phyloP scores from a whole-genome alignment of 2,797 vertebrate species.

The Thaleichthys pacificus region DNA sequence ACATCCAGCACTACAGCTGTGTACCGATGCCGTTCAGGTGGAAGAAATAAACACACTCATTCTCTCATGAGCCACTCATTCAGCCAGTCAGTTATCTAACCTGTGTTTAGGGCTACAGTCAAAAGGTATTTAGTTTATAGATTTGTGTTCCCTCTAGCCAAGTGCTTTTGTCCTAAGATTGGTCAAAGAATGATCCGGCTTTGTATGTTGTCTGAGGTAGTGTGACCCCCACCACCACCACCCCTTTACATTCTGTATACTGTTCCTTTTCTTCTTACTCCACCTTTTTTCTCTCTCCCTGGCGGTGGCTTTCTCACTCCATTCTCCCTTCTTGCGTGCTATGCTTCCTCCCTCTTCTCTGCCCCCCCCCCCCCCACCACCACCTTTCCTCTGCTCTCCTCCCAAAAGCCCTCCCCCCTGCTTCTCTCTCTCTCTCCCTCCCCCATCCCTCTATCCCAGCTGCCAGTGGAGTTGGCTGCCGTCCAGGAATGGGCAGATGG shows the following conservation, averaged over 20 bases:
- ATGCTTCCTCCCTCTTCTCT: slow-evolving; percentile 13
- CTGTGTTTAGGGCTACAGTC: slow-evolving; percentile 70
- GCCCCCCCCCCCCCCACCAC: slow-evolving; percentile 62
- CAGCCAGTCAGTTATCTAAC: slow-evolving; percentile 61
- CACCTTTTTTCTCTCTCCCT: slow-evolving; percentile 15
- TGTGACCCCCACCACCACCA: neutral
- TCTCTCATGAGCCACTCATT: slow-evolving; percentile 50
- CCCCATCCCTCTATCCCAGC: slow-evolving; percentile 76
- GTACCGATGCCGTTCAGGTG: slow-evolving; percentile 36
- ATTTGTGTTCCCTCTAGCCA: slow-evolving; percentile 59
- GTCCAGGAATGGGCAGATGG: slow-evolving; percentile 90
- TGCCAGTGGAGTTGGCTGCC: slow-evolving; percentile 81
- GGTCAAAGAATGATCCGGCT: too few relatives aligned
- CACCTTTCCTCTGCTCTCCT: slow-evolving; percentile 56
- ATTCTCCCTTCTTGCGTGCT: slow-evolving; percentile 8
- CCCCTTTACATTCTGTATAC: neutral
- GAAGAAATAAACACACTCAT: slow-evolving; percentile 38
- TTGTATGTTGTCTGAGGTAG: too few relatives aligned
- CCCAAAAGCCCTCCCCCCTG: slow-evolving; percentile 4
- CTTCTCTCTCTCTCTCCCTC: slow-evolving; percentile 16
- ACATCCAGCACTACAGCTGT: slow-evolving; percentile 63
- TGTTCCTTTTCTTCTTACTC: neutral
- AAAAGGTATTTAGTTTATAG: slow-evolving; percentile 63
- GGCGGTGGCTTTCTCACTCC: slow-evolving; percentile 18
- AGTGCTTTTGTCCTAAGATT: slow-evolving; percentile 33